Percentiles rank a stretch among this genome's conserved stretches.
Conservation (phyloP, 2,113 vertebrate genomes). For the Empidonax alnorum region DNA sequence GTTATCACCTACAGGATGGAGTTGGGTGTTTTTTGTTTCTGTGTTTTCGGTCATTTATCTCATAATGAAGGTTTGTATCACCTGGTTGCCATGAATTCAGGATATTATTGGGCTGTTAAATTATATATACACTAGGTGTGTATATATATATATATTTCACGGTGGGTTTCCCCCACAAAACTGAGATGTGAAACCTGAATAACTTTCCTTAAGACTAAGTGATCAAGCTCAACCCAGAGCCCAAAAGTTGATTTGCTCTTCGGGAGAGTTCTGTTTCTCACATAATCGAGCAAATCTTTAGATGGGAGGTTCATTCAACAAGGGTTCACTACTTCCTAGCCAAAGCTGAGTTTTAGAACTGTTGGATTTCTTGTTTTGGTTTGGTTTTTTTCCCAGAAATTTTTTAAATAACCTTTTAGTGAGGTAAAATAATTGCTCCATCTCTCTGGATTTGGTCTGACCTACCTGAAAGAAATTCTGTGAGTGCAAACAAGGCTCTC, state of each 20-base stretch:
- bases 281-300: not conserved
- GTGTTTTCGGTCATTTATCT: not conserved
- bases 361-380: not conserved
- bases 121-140: not conserved
- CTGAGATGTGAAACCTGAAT: not conserved
- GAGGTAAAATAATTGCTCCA: not conserved
- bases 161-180: not conserved
- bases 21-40: not conserved
- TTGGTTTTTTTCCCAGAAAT: not conserved
- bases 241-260: not conserved
- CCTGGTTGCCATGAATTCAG: not conserved
- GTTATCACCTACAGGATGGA: not conserved
- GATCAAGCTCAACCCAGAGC: not conserved
- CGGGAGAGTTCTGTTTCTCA: not conserved
- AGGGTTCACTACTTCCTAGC: not conserved
- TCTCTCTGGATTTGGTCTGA: not conserved
- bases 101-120: not conserved
- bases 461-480: not conserved
- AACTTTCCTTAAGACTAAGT: not conserved
- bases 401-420: not conserved
- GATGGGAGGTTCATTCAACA: not conserved
- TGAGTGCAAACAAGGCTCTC: not conserved
- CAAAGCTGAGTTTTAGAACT: not conserved
- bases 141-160: not conserved
- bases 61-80: not conserved